These are phyloP conservation scores for Temnothorax ravouxi DNA, from an alignment of 2,888 invertebrate species.

Conservation along the genomic window DNA sequence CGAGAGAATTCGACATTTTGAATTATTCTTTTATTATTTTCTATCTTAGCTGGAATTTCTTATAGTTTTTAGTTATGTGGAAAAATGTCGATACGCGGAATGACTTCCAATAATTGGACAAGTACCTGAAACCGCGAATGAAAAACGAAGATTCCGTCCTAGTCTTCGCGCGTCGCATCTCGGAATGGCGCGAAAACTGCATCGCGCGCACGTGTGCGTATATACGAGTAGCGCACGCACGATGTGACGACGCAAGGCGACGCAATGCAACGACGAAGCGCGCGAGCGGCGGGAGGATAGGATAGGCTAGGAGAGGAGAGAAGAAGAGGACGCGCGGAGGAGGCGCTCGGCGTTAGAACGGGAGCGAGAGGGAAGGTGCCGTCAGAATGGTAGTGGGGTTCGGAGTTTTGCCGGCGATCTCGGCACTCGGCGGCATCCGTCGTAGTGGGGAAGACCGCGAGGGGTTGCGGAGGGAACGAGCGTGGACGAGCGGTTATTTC, in stretches of 20 bases:
- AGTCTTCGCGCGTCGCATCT: constrained; percentile 2
- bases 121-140: background rate
- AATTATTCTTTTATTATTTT: background rate
- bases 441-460: constrained; percentile 63
- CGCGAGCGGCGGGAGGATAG: constrained; percentile 9
- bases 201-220: constrained; percentile 40
- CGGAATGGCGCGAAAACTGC: constrained; percentile 47
- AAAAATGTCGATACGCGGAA: background rate
- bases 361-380: constrained; percentile 57
- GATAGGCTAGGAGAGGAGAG: background rate
- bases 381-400: constrained; percentile 64
- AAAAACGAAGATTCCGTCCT: background rate
- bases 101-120: background rate
- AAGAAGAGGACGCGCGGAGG: background rate
- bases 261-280: background rate
- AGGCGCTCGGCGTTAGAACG: background rate
- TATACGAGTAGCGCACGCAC: constrained; percentile 7
- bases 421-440: constrained; percentile 32
- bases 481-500: constrained; percentile 84
- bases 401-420: constrained; percentile 66
- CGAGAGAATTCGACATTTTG: background rate
- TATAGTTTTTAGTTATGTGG: too few relatives aligned
- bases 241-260: background rate
- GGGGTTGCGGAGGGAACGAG: constrained; percentile 84
- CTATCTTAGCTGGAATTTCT: too few relatives aligned